These are phyloP conservation scores for Melikaiella ostensackeni DNA, from an alignment of 2,888 invertebrate genomes.

Conservation along the genomic window DNA sequence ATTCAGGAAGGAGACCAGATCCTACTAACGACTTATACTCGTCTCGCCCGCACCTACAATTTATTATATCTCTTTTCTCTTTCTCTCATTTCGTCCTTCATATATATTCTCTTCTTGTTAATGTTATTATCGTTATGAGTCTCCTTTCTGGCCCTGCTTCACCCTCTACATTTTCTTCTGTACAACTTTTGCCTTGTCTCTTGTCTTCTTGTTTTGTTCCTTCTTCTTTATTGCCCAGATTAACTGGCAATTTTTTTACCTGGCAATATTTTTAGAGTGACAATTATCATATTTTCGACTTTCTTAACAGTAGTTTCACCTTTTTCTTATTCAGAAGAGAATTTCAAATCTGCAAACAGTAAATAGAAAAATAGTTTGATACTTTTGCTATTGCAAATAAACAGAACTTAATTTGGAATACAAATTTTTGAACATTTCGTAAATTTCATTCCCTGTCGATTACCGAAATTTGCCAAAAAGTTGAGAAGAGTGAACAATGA, in stretches of 20 bases:
- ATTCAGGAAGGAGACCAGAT: slow-evolving; percentile 53
- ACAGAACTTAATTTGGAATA: too few relatives aligned
- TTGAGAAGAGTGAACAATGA: too few relatives aligned
- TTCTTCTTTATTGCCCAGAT: slow-evolving; percentile 27
- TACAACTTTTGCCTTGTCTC: slow-evolving; percentile 21
- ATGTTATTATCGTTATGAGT: slow-evolving; percentile 47
- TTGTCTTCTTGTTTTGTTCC: slow-evolving; percentile 12
- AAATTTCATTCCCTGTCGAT: too few relatives aligned
- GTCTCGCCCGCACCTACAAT: slow-evolving; percentile 51
- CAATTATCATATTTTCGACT: neutral
- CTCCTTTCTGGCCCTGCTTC: neutral
- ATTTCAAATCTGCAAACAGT: neutral
- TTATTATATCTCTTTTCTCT: slow-evolving; percentile 47
- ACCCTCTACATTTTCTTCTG: slow-evolving; percentile 2
- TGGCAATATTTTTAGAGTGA: neutral
- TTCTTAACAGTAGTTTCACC: neutral
- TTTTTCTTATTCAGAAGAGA: neutral
- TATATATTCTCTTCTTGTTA: slow-evolving; percentile 41
- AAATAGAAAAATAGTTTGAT: too few relatives aligned
- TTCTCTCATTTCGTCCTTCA: slow-evolving; percentile 44
- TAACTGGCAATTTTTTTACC: slow-evolving; percentile 19
- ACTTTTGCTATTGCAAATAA: too few relatives aligned
- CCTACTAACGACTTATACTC: slow-evolving; percentile 54
- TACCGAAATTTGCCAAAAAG: too few relatives aligned
- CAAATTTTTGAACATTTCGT: too few relatives aligned